A percentile compares a stretch with the other conserved stretches of the same genome.
phyloP scores from a whole-genome alignment of 2,797 vertebrate genomes.

The Sebastes kiyomatsui region DNA sequence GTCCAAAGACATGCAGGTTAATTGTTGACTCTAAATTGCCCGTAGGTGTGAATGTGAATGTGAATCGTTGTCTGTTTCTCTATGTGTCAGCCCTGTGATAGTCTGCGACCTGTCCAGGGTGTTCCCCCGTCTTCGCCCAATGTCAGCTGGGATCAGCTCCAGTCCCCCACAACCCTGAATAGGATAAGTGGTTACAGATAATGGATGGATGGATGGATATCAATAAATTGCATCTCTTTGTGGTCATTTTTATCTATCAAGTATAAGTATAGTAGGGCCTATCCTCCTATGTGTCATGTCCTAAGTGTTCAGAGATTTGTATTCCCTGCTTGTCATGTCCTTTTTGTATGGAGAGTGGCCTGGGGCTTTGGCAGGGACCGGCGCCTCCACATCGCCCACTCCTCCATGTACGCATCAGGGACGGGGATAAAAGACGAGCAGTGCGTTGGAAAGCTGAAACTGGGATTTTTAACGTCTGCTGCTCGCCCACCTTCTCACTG shows the following conservation, averaged over 20 bases:
- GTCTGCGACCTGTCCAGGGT: too few species aligned
- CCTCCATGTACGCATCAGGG: slow-evolving; percentile 45
- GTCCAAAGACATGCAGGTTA: too few species aligned
- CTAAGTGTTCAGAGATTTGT: background rate
- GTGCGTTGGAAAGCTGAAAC: slow-evolving; percentile 28
- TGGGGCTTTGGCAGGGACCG: slow-evolving; percentile 26
- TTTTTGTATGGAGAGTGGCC: slow-evolving; percentile 17
- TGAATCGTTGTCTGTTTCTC: too few species aligned
- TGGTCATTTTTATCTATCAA: background rate
- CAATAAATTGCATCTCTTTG: background rate
- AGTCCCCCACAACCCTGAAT: too few species aligned
- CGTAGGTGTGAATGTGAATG: too few species aligned
- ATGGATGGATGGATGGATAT: background rate
- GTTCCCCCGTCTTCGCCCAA: too few species aligned
- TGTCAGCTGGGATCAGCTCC: too few species aligned
- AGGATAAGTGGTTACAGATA: too few species aligned
- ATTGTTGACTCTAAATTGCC: too few species aligned
- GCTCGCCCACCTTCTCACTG: slow-evolving; percentile 75
- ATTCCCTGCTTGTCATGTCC: slow-evolving; percentile 8
- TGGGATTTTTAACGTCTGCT: slow-evolving; percentile 55
- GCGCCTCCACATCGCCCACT: slow-evolving; percentile 61
- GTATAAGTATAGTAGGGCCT: background rate
- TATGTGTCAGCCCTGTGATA: too few species aligned
- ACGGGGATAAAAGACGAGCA: slow-evolving; percentile 62
- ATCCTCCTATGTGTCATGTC: background rate